Evolutionary conservation across 2,113 vertebrate species (phyloP), one percentile per base, ranked within the genome.

Genomic region (Rhea pennata): DNA sequence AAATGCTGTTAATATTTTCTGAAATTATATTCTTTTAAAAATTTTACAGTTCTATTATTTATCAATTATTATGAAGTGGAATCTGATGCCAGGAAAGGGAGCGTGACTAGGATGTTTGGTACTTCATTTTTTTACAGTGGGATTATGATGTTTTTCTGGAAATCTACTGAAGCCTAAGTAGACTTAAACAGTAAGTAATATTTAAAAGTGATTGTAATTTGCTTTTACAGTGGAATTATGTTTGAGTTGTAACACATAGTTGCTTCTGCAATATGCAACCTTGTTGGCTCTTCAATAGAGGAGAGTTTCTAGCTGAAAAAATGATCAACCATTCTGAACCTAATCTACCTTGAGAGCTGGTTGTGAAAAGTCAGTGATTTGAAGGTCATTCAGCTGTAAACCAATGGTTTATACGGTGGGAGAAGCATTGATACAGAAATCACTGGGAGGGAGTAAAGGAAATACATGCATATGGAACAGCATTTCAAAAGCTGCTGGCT

Each of bases 231-330:
- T 6, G 36, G 83, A 27, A 54, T 79, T 58, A n/a, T 5, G 48
- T 75, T 65, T 64, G 42, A 65, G 27, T 6, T 56, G 26, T 3
- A 56, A 24, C 27, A 78, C 21, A 59, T 75, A 72, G 20, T 42
- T 65, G 31, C 12, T 29, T 84, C 42, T 89, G 87, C 40, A 44
- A 62, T 23, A 24, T 29, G 24, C 21, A 75, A 14, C 27, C 72
- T 78, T 31, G 71, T 84, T 84, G 70, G 14, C 48, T 92, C 20
- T 86, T 70, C 51, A 88, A 46, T 58, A 78, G 51, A 54, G 14
- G 11, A 79, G 90, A 88, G 59, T 42, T 96, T 91, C 58, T 53
- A 79, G 87, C 71, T 87, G 91, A 94, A 89, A 65, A 48, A 36
- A 36, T 36, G 84, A 79, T 79, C 81, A 82, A 66, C 56, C 33